Conservation (phyloP, 2,113 vertebrate genomes). For the Indicator indicator region DNA sequence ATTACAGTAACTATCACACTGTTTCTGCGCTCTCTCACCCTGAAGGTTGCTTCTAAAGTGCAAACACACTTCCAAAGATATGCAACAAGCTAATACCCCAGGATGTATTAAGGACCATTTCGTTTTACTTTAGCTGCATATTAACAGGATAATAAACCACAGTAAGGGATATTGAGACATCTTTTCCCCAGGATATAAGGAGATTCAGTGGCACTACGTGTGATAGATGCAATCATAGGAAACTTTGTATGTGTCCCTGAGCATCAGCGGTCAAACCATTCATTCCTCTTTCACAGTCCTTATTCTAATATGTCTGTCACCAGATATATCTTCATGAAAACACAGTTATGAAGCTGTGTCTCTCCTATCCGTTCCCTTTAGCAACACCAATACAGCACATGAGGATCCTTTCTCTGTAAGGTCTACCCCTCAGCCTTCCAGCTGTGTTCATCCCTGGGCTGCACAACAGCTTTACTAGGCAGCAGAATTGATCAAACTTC, state of each 20-base stretch:
- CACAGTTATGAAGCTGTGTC: background rate
- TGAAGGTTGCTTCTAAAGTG: slow-evolving; percentile 62
- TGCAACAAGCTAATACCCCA: slow-evolving; percentile 24
- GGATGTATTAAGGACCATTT: background rate
- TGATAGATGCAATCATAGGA: background rate
- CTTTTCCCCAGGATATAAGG: background rate
- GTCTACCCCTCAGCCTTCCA: background rate
- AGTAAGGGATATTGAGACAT: background rate
- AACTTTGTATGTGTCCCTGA: background rate
- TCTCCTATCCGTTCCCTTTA: background rate
- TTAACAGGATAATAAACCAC: background rate
- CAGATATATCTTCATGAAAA: background rate
- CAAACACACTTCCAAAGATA: slow-evolving; percentile 1
- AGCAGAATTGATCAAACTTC: background rate
- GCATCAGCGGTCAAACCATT: background rate
- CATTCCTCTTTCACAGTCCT: background rate
- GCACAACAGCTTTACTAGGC: background rate
- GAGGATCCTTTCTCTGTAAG: background rate
- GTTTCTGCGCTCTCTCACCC: slow-evolving; percentile 17
- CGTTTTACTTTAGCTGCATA: slow-evolving; percentile 2
- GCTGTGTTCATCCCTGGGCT: background rate
- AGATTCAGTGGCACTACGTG: background rate
- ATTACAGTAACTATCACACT: slow-evolving; percentile 55
- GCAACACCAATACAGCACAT: background rate
- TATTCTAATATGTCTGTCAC: background rate